Evolutionary conservation across 2,113 vertebrate genomes (phyloP), one percentile per base, ranked within the genome.

Genomic region (Catharus bicknelli): DNA sequence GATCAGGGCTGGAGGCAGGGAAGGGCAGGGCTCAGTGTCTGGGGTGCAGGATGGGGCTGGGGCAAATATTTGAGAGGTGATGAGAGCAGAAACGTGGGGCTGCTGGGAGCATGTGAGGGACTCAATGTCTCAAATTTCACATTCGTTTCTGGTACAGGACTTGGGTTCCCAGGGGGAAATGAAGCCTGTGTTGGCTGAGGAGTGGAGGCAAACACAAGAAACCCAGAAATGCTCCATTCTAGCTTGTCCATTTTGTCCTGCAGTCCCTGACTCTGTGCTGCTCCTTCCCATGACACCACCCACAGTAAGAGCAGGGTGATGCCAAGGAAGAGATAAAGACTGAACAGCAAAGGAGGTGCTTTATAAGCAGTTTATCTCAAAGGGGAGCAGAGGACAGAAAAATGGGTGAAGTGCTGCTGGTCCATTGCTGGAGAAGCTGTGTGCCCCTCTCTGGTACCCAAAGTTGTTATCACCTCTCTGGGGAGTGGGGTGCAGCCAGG

Each of bases 21-120:
- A 32, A 14, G 40, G 11, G 18, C 40, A n/a, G 51, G 27, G 36
- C 10, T 23, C 1, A 0, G 0, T 40, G 36, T 9, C 36, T 27
- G 51, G 6, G 17, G 15, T 42, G 17, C 17, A 26, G 42, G n/a
- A 64, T 1, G 8, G 36, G 78, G 51, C 14, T 78, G 18, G 47
- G 50, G 16, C 5, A 18, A 4, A 26, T 12, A 2, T 13, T 3
- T 6, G 16, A 18, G 74, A 40, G 22, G 16, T 68, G 34, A 47
- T 55, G 64, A 22, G 36, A 48, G 54, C n/a, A 86, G 59, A 61
- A 61, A 16, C 50, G 22, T 34, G 40, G 50, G 3, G 2, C 2
- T 42, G 13, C 16, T 86, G 75, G 16, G 29, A 64, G 29, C 14
- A 4, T 1, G 6, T 13, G 16, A 38, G 10, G 78, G 19, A 20